Conservation (phyloP, 2,888 invertebrate species). For the Physocephala rufipes region DNA sequence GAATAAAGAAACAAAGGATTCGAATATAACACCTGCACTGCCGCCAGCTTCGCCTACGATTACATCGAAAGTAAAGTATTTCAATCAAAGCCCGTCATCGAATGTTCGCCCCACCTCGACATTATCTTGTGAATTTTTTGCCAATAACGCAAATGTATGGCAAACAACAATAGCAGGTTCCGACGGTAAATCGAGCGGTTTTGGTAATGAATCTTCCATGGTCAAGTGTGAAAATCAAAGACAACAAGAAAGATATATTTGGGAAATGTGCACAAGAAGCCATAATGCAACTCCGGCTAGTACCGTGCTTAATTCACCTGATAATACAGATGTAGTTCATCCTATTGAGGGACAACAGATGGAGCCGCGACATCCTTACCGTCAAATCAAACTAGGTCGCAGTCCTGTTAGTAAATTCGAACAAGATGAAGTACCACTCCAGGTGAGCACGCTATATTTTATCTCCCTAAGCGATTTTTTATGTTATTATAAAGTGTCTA, state of each 20-base stretch:
- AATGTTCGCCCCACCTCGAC: constrained; percentile 5
- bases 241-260: constrained; percentile 62
- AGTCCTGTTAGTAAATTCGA: constrained; percentile 62
- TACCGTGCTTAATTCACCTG: constrained; percentile 64
- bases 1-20: constrained; percentile 47
- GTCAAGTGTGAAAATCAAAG: constrained; percentile 39
- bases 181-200: not conserved
- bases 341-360: constrained; percentile 44
- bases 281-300: constrained; percentile 65
- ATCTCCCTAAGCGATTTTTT: no score
- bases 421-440: constrained; percentile 51
- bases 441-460: constrained; percentile 48
- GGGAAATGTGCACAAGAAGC: constrained; percentile 65
- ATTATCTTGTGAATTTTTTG: constrained; percentile 44
- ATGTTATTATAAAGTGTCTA: not conserved
- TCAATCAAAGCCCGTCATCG: constrained; percentile 13
- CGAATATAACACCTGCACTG: constrained; percentile 33
- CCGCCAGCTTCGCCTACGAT: constrained; percentile 17
- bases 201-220: constrained; percentile 17
- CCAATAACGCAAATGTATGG: constrained; percentile 46
- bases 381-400: constrained; percentile 63
- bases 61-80: not conserved
- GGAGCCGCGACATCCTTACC: constrained; percentile 57
- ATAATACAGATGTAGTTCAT: constrained; percentile 60
- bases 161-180: constrained; percentile 29